Base-by-base conservation (phyloP, 2,113 vertebrate species). In the Galbula dea region DNA sequence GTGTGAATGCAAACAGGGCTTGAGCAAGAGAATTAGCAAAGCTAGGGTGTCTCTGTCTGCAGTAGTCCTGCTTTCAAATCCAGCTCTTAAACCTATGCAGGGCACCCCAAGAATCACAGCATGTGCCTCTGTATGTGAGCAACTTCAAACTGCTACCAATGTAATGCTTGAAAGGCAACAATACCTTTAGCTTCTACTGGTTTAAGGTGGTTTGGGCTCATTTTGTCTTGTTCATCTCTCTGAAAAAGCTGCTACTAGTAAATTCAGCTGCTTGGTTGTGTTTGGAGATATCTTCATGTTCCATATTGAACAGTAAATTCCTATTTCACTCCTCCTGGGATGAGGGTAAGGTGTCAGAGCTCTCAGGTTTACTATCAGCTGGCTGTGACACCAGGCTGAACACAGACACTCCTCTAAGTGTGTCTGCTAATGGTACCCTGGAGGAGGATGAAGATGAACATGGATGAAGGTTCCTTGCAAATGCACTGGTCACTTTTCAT, bases 331-430 rank as follows among this genome's bases (percentile, higher is more conserved):
- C 43, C 57, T 89, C 15, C 16, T 57, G 17, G 27, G n/a, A 57
- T 48, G 37, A 62, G 52, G 12, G 36, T 26, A 45, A 51, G 12
- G 12, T 62, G 26, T 41, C 37, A 43, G 37, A 32, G 18, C 16
- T 63, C 48, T 88, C 8, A 4, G 21, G 32, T 52, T 66, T 23
- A 55, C 51, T 5, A 22, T 39, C 48, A 68, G 6, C 18, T 84
- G 37, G 21, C 54, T 91, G n/a, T n/a, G 48, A 62, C 19, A 9
- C 11, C 3, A 15, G 58, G 34, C 18, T 84, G 30, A 59, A 23
- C 9, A 20, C 0, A 62, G 30, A 46, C 18, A 36, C 2, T 62
- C 3, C 19, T 4, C 5, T 61, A 24, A 23, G 15, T 7, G 2
- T 41, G 19, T 2, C 69, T 39, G 32, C 3, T 82, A 67, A 45